phyloP scores from a whole-genome alignment of 1,140 invertebrate genomes.

The Eulimnadia texana region DNA sequence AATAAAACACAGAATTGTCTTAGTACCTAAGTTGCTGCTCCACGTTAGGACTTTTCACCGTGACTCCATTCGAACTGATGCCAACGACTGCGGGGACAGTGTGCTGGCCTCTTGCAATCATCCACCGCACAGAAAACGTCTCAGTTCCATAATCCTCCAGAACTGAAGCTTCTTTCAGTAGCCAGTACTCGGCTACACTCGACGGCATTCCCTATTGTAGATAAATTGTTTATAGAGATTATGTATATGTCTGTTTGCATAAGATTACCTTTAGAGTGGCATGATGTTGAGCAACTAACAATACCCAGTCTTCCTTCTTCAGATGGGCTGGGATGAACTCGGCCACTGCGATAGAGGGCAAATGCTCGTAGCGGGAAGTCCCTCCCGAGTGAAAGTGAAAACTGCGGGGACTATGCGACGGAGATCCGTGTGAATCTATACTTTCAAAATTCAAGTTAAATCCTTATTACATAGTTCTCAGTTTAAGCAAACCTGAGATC shows the following conservation, averaged over 20 bases:
- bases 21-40: slow-evolving; percentile 4
- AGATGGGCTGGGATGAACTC: not conserved
- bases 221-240: not conserved
- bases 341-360: not conserved
- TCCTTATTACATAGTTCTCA: not conserved
- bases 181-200: slow-evolving; percentile 55
- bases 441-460: not conserved
- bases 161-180: slow-evolving; percentile 60
- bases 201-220: slow-evolving; percentile 34
- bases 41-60: slow-evolving; percentile 37
- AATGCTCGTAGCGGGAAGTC: not conserved
- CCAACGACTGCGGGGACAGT: slow-evolving; percentile 36
- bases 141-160: slow-evolving; percentile 69
- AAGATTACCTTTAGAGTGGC: slow-evolving; percentile 6
- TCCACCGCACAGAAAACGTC: slow-evolving; percentile 51
- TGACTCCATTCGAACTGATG: slow-evolving; percentile 67
- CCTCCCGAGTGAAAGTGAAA: not conserved
- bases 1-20: not conserved
- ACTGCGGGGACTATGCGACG: not conserved
- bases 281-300: slow-evolving; percentile 7
- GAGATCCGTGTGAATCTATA: not conserved
- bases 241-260: not conserved
- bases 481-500: not conserved
- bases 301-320: slow-evolving; percentile 5
- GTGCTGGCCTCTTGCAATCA: not conserved